Percentiles rank a stretch among this genome's conserved stretches.
phyloP scores from a whole-genome alignment of 2,113 vertebrate species.

The Dicrurus megarhynchus region DNA sequence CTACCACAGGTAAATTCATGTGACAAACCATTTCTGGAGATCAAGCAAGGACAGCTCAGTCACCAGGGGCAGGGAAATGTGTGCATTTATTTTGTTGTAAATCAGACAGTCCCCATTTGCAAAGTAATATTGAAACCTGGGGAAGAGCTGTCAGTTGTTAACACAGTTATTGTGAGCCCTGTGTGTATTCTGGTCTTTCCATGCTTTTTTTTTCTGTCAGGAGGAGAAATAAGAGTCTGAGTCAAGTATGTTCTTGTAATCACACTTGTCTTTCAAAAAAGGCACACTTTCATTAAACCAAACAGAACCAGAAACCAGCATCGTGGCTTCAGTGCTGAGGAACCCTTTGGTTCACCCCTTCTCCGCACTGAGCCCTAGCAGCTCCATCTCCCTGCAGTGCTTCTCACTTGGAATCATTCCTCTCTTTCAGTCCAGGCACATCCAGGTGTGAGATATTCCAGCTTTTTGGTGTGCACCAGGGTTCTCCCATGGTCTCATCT shows the following conservation, averaged over 20 bases:
- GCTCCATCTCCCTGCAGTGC: neutral
- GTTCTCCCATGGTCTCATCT: neutral
- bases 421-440: neutral
- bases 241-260: neutral
- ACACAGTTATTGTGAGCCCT: neutral
- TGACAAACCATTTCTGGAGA: neutral
- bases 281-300: neutral
- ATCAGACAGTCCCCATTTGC: neutral
- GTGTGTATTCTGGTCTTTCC: neutral
- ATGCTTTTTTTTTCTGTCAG: neutral
- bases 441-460: neutral
- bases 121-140: neutral
- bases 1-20: neutral
- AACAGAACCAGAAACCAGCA: neutral
- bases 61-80: neutral
- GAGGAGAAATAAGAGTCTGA: neutral
- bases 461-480: neutral
- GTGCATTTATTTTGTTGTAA: neutral
- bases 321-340: neutral
- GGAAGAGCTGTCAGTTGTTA: neutral
- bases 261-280: neutral
- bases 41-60: neutral
- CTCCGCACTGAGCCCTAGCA: neutral
- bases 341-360: neutral
- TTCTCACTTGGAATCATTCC: neutral